Evolutionary conservation across 2,113 vertebrate species (phyloP), one percentile per base, ranked within the genome.

Genomic region (Brienomyrus brachyistius): DNA sequence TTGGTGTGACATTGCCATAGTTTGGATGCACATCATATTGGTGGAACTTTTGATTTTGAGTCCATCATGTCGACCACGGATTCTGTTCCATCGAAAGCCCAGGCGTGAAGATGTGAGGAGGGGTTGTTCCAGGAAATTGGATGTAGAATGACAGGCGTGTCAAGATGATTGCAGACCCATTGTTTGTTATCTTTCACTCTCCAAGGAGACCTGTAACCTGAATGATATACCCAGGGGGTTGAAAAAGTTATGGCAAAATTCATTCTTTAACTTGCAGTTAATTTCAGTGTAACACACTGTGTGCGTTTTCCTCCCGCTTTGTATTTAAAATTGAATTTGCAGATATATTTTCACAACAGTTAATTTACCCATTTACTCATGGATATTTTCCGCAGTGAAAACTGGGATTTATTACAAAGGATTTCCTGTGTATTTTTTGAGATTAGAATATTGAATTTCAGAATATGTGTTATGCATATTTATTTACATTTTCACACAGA

Each of bases 401-500:
- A 70, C 4, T 4, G 10, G 2, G n/a, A 27, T 47, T 35, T 80
- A 59, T 52, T 83, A 27, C 51, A 17, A 83, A 10, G 50, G 21
- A 56, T 52, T 35, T 88, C 50, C 3, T 83, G 40, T 70, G 5
- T 88, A 84, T 48, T 86, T 86, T 86, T 52, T 86, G 83, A 85
- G 80, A 91, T 89, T 87, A 91, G 43, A 74, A 92, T 88, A 66
- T 87, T 90, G 47, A 66, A 82, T 92, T 91, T 91, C 88, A 86
- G 91, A 85, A 86, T 45, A 93, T 93, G 84, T 88, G 92, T 89
- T 86, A 87, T 88, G 89, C 87, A 91, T 91, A 88, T 93, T 92
- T 94, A 92, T 94, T 91, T 88, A 91, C 91, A 80, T 88, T 59
- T 48, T 89, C n/a, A 6, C 89, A 85, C 89, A 87, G 88, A 91